Percentiles rank a stretch among this genome's conserved stretches.
phyloP scores from a whole-genome alignment of 1,140 invertebrate species.

The Hormaphis cornu region DNA sequence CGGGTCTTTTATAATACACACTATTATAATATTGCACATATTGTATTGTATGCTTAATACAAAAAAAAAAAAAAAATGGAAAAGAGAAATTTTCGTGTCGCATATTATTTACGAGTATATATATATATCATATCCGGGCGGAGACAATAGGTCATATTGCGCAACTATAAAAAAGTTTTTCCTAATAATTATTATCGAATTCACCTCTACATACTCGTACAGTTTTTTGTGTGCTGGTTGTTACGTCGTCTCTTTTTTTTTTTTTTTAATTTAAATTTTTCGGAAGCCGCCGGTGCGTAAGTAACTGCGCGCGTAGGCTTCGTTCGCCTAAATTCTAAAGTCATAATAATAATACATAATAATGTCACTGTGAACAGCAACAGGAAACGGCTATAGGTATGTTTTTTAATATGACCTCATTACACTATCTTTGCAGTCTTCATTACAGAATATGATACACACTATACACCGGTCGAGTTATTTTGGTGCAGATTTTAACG shows the following conservation, averaged over 20 bases:
- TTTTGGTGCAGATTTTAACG: neutral
- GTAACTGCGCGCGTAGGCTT: neutral
- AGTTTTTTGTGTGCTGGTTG: neutral
- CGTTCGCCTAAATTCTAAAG: neutral
- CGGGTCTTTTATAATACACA: neutral
- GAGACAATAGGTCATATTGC: constrained; percentile 16
- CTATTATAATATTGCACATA: neutral
- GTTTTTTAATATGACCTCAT: constrained; percentile 3
- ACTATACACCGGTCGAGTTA: no score
- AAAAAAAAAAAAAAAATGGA: no score
- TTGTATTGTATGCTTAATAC: neutral
- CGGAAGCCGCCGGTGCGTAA: no score
- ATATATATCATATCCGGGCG: neutral
- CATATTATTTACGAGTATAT: neutral
- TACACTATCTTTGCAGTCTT: no score
- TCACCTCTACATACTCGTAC: neutral
- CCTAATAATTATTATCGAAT: constrained; percentile 16
- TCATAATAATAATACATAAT: no score
- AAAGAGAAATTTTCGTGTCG: constrained; percentile 21
- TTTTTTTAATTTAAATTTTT: no score
- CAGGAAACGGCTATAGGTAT: constrained; percentile 1
- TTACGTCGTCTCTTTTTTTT: neutral
- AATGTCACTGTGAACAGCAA: neutral
- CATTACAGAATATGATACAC: no score
- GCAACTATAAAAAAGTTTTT: neutral